Percentiles rank a stretch among this genome's conserved stretches.
Evolutionary conservation across 64 coral and sea anemone species (phyloP).

Genomic region (Montipora sp.): DNA sequence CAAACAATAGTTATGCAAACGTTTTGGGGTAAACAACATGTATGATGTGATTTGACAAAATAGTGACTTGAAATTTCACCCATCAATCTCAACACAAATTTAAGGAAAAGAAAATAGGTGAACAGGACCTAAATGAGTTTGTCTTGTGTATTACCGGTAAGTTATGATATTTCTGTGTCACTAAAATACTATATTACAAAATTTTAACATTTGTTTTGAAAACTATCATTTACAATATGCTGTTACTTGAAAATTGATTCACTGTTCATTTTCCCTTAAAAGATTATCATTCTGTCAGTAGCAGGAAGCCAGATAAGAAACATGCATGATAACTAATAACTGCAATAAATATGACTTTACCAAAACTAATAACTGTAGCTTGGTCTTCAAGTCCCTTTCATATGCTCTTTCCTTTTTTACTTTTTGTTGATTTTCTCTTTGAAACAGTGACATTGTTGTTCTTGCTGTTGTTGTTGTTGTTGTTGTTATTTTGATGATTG

Average conservation of each 20-base stretch:
- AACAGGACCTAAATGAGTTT: not conserved
- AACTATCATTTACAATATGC: slow-evolving; percentile 39
- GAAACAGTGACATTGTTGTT: slow-evolving; percentile 19
- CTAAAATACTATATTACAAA: slow-evolving; percentile 42
- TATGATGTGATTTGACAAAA: no score
- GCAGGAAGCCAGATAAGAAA: not conserved
- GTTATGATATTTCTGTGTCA: not conserved
- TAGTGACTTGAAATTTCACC: no score
- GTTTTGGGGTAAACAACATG: no score
- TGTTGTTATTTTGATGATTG: slow-evolving; percentile 37
- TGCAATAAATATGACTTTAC: not conserved
- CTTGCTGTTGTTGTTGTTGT: slow-evolving; percentile 13
- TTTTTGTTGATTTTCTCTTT: slow-evolving; percentile 39
- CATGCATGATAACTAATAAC: not conserved
- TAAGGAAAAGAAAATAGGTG: not conserved
- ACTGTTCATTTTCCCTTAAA: not conserved
- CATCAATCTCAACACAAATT: no score
- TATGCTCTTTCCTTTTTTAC: slow-evolving; percentile 3
- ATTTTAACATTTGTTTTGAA: not conserved
- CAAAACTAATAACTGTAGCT: not conserved
- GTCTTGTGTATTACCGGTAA: not conserved
- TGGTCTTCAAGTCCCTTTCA: not conserved
- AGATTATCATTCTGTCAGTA: not conserved
- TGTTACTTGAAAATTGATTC: not conserved
- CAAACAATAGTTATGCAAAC: no score